phyloP scores from a whole-genome alignment of 2,113 vertebrate genomes.

The Upupa epops region DNA sequence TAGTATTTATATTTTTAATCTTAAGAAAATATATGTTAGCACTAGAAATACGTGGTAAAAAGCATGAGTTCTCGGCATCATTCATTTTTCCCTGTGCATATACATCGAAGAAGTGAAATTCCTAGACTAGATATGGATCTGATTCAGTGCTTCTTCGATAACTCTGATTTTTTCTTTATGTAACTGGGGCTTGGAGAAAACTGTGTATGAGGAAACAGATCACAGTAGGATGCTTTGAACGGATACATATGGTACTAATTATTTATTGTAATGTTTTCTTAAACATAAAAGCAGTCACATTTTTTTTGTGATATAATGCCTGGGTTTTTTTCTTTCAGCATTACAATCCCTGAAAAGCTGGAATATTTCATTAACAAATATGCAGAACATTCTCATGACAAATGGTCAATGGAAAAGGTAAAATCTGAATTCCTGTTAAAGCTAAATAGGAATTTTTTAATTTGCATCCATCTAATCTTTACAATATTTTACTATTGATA shows the following conservation, averaged over 20 bases:
- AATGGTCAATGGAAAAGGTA: constrained; percentile 97
- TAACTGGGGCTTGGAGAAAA: neutral
- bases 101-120: neutral
- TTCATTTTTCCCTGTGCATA: neutral
- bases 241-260: neutral
- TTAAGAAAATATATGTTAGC: neutral
- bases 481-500: neutral
- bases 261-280: neutral
- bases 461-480: neutral
- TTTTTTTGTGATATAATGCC: neutral
- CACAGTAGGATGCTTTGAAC: neutral
- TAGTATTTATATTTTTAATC: neutral
- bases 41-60: neutral
- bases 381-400: constrained; percentile 95
- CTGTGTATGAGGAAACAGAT: neutral
- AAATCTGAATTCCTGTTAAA: neutral
- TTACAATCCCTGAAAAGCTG: constrained; percentile 91
- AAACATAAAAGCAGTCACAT: neutral
- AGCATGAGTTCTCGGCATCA: neutral
- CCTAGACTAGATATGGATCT: neutral
- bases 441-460: neutral
- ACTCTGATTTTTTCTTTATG: neutral
- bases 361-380: constrained; percentile 94
- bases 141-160: neutral
- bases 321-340: constrained; percentile 71